Evolutionary conservation across 2,113 vertebrate species (phyloP), one percentile per base, ranked within the genome.

Genomic region (Psephotus haematonotus): DNA sequence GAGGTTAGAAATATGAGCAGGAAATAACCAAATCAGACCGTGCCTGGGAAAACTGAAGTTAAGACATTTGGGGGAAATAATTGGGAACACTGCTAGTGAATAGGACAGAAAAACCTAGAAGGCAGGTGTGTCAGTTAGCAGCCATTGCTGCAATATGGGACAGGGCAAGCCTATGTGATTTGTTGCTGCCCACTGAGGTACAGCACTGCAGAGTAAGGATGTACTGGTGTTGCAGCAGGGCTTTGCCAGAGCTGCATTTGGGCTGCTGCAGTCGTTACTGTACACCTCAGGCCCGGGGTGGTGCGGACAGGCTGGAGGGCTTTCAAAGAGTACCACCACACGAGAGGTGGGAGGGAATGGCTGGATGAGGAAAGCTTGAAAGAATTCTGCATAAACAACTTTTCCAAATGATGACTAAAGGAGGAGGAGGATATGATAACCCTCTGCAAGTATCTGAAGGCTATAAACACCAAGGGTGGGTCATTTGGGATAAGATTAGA

Each of bases 401-500:
- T 94, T 86, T 93, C 70, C 83, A 84, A 93, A 59, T 39, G 52
- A 71, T 94, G 95, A 96, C 86, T 92, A 91, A 96, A 86, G 57
- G 65, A 91, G 72, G 52, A 96, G 93, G 55, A 96, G 93, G 88
- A 82, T 85, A 89, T 93, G 92, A 95, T 95, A 93, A 85, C 67
- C 63, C 33, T 94, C 67, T 85, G 63, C 63, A 94, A 95, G 63
- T 70, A 94, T 96, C 94, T 89, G 65, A 95, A 89, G 68, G 63
- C 81, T 89, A 62, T 87, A 79, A 95, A 95, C 88, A 85, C 49
- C 41, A 57, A 72, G 72, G 43, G 52, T 72, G 44, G 65, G 44
- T 97, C 62, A 74, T 89, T 69, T 69, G 43, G 86, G 53, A 44
- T 91, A 77, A 89, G 74, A 69, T 65, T 76, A 49, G 25, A 53